Evolutionary conservation across 2,888 invertebrate species (phyloP), one percentile per base, ranked within the genome.

Genomic region (Cenopis cana): DNA sequence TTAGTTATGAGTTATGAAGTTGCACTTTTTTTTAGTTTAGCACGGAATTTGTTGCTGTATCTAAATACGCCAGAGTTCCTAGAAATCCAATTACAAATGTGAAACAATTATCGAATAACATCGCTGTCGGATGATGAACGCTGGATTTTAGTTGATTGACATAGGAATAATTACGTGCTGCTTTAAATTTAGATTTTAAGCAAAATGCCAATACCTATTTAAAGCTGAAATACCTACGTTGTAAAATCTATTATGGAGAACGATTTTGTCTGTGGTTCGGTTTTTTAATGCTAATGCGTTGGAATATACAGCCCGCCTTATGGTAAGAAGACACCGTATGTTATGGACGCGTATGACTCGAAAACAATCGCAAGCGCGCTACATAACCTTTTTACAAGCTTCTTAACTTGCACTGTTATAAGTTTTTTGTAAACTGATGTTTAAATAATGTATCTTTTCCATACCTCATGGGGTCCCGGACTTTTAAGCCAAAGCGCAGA

Each of bases 41-140:
- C 46, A 46, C n/a, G n/a, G n/a, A 46, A 41, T 66, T 46, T 17
- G 5, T n/a, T n/a, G n/a, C n/a, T n/a, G 5, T 33, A 46, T 17
- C 50, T 33, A 36, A 50, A 29, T 55, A 65, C 55, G 24, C 17
- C 18, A 20, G 2, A 14, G 29, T 68, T 68, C 68, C 18, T 68
- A 54, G 68, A 61, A 68, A 68, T 61, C 60, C 14, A 60, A 68
- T 61, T 20, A 54, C 6, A 24, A 57, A 66, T 18, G 11, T 57
- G 14, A 61, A 62, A 61, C 57, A 50, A 57, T 57, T 57, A 59
- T 52, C 50, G 50, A 52, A 60, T 33, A 68, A 54, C 59, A 12
- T 65, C 29, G 41, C 29, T 57, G 46, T 1, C 14, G n/a, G 46
- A 46, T 46, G 38, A 59, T 54, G 66, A 54, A 54, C 0, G 18